These are phyloP conservation scores for Drosophila funebris DNA, from an alignment of 1,140 invertebrate species.

Conservation along the genomic window DNA sequence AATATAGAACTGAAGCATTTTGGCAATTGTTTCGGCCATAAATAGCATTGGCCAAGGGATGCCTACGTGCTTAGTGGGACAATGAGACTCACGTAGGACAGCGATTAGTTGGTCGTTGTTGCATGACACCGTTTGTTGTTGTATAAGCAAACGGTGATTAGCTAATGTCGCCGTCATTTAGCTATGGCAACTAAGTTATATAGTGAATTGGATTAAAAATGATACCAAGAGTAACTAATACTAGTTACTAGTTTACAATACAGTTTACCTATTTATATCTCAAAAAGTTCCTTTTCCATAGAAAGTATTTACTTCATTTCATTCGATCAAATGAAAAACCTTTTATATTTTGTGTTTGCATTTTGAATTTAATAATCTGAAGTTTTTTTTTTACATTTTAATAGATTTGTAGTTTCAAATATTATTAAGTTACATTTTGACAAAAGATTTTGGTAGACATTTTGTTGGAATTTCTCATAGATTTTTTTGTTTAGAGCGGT, in stretches of 20 bases:
- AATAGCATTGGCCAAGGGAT: slow-evolving; percentile 6
- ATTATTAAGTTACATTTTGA: neutral
- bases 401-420: neutral
- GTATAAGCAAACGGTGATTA: neutral
- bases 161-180: neutral
- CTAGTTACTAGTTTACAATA: neutral
- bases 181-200: neutral
- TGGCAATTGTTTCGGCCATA: neutral
- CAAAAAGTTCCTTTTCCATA: no score
- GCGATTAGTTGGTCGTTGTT: slow-evolving; percentile 7
- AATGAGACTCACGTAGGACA: slow-evolving; percentile 11
- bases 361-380: neutral
- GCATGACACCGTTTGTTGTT: neutral
- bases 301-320: no score
- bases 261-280: no score
- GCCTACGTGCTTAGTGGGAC: slow-evolving; percentile 10
- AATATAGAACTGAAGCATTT: slow-evolving; percentile 9
- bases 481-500: neutral
- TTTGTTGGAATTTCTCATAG: no score
- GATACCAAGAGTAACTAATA: neutral
- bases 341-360: neutral
- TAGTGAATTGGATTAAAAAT: neutral
- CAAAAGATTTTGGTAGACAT: no score
- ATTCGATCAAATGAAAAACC: neutral
- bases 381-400: neutral